Conservation (phyloP, 2,113 vertebrate species). For the Nothoprocta perdicaria region DNA sequence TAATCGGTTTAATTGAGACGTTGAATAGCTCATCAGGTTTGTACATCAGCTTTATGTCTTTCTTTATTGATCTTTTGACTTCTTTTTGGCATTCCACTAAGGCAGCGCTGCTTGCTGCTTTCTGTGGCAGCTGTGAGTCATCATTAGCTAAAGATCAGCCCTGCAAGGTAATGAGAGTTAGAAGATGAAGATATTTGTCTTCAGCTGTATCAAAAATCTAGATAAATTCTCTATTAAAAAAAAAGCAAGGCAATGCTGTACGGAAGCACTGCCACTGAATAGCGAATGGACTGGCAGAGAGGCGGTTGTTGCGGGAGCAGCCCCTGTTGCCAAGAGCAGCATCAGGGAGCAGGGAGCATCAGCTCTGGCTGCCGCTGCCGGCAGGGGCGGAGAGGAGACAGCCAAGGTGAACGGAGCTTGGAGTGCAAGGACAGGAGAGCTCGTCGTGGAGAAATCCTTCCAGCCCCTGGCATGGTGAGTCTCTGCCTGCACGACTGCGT, state of each 20-base stretch:
- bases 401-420: too few relatives aligned
- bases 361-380: too few relatives aligned
- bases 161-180: not conserved
- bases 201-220: not conserved
- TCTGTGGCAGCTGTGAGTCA: not conserved
- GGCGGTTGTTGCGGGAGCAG: too few relatives aligned
- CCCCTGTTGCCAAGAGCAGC: too few relatives aligned
- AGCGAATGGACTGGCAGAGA: not conserved
- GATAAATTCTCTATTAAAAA: not conserved
- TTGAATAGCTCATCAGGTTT: not conserved
- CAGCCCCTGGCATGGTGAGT: too few relatives aligned
- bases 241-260: rapidly evolving
- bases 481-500: too few relatives aligned
- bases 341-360: too few relatives aligned
- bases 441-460: too few relatives aligned
- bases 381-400: too few relatives aligned
- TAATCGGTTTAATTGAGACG: not conserved
- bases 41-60: not conserved
- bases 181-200: not conserved
- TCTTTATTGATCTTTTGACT: not conserved
- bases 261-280: not conserved
- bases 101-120: not conserved
- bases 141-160: not conserved
- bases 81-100: not conserved
- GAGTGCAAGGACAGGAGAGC: too few relatives aligned